A percentile compares a stretch with the other conserved stretches of the same genome.
These are phyloP conservation scores for Rhinella marina DNA, from an alignment of 2,797 vertebrate genomes.

Conservation along the genomic window DNA sequence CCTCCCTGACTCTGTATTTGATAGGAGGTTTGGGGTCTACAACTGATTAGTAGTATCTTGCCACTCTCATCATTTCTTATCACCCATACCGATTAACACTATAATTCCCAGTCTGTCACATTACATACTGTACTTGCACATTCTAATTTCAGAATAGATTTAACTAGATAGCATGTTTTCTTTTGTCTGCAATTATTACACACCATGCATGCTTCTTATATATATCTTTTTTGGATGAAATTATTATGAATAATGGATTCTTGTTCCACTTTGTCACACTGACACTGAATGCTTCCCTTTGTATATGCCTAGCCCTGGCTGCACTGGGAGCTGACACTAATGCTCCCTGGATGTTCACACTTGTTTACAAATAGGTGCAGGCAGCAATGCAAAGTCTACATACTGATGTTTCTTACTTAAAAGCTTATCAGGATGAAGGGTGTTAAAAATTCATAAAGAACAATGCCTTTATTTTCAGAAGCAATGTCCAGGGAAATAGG, in stretches of 20 bases:
- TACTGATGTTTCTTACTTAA: slow-evolving; percentile 74
- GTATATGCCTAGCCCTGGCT: slow-evolving; percentile 81
- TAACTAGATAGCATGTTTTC: neutral
- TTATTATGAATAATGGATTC: slow-evolving; percentile 84
- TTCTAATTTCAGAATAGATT: neutral
- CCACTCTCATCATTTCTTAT: slow-evolving; percentile 76
- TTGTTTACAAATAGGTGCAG: slow-evolving; percentile 86
- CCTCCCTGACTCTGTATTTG: slow-evolving; percentile 78
- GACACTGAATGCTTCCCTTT: slow-evolving; percentile 71
- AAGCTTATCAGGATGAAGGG: slow-evolving; percentile 70
- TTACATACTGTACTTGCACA: slow-evolving; percentile 1
- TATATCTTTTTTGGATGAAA: slow-evolving; percentile 75
- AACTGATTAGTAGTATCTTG: slow-evolving; percentile 74
- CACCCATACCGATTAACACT: neutral
- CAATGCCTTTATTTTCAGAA: slow-evolving; percentile 77
- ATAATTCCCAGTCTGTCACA: neutral
- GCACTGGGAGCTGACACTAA: slow-evolving; percentile 83
- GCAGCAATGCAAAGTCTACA: slow-evolving; percentile 73
- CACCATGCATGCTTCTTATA: slow-evolving; percentile 74
- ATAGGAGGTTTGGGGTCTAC: slow-evolving; percentile 82
- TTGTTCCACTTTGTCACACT: slow-evolving; percentile 75
- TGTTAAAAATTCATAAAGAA: slow-evolving; percentile 88
- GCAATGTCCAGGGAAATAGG: slow-evolving; percentile 66
- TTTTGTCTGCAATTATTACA: slow-evolving; percentile 64
- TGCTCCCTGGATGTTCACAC: slow-evolving; percentile 75